Conservation (phyloP, 2,888 invertebrate genomes). For the Xanthia togata region DNA sequence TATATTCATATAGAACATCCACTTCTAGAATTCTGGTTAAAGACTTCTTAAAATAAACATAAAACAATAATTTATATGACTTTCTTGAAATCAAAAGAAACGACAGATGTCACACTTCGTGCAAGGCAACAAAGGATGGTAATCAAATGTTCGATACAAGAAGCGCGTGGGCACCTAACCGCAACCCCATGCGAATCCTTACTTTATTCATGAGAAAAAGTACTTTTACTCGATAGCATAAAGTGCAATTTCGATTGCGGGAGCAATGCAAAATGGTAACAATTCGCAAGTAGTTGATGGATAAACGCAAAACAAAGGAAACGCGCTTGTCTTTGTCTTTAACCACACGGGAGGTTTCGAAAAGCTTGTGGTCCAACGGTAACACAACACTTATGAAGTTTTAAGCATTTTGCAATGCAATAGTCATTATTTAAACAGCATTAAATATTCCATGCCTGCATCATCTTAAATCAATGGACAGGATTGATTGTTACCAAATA, state of each 20-base stretch:
- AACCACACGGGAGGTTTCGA: slow-evolving; percentile 83
- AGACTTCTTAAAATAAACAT: slow-evolving; percentile 4
- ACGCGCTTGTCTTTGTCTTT: slow-evolving; percentile 71
- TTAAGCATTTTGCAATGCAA: slow-evolving; percentile 38
- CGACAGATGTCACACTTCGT: slow-evolving; percentile 75
- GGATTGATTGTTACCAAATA: not conserved
- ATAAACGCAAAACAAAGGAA: slow-evolving; percentile 77
- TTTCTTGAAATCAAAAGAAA: slow-evolving; percentile 62
- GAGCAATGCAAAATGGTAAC: slow-evolving; percentile 42
- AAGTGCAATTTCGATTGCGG: slow-evolving; percentile 22
- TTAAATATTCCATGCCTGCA: not conserved
- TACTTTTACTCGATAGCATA: not conserved
- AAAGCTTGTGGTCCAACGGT: slow-evolving; percentile 78
- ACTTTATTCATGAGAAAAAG: slow-evolving; percentile 31
- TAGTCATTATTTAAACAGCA: slow-evolving; percentile 38
- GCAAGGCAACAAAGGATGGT: slow-evolving; percentile 71
- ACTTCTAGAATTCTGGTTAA: not conserved
- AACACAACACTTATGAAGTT: slow-evolving; percentile 70
- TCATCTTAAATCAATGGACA: not conserved
- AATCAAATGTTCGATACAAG: slow-evolving; percentile 74
- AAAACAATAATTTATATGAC: slow-evolving; percentile 21
- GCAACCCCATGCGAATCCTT: slow-evolving; percentile 71
- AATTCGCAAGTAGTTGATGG: slow-evolving; percentile 73
- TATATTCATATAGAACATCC: not conserved
- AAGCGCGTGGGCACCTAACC: slow-evolving; percentile 82